Base-by-base conservation (phyloP, 2,888 invertebrate genomes). In the Andrena trimmerana region DNA sequence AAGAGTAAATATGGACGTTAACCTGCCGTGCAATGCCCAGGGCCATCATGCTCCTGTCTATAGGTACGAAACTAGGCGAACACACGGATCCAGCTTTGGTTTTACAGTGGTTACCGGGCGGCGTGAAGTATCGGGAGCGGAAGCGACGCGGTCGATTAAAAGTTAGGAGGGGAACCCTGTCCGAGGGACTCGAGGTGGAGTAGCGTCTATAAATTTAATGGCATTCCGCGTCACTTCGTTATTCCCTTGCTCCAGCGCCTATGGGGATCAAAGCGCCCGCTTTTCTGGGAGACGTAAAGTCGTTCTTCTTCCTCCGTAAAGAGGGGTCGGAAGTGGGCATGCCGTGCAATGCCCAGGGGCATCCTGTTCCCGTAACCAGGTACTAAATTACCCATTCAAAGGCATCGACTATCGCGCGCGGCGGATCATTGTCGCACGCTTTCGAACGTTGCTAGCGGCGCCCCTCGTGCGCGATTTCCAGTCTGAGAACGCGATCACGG, bases 331-430 rank as follows among this genome's bases (percentile, higher is more conserved):
- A 94, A 92, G 95, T 96, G 91, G 95, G 95, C 88, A 94, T 97
- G 93, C 95, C 96, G 91, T 97, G 97, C 93, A 96, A 96, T 92
- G 96, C 97, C 78, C 97, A 97, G 94, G 96, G 96, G 90, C 96
- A 96, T 94, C 97, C 97, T 89, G 95, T 96, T 93, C 97, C 97
- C 79, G 94, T 95, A 90, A 97, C 96, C 96, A 96, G 96, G 97
- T 97, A 96, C 95, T 24, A 82, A 68, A 65, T 78, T 79, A 78
- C 66, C 36, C 78, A 62, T 42, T 67, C 62, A 57, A 74, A 59
- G 76, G 48, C 78, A 69, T 65, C 65, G 65, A 52, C 24, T 62
- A 70, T 65, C 80, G 60, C 31, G 57, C 50, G 13, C 36, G 20
- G 13, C 24, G 31, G 66, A 48, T 70, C 62, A 48, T 71, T 31